These are phyloP conservation scores for Ophonus ardosiacus DNA, from an alignment of 2,888 invertebrate species.

Conservation along the genomic window DNA sequence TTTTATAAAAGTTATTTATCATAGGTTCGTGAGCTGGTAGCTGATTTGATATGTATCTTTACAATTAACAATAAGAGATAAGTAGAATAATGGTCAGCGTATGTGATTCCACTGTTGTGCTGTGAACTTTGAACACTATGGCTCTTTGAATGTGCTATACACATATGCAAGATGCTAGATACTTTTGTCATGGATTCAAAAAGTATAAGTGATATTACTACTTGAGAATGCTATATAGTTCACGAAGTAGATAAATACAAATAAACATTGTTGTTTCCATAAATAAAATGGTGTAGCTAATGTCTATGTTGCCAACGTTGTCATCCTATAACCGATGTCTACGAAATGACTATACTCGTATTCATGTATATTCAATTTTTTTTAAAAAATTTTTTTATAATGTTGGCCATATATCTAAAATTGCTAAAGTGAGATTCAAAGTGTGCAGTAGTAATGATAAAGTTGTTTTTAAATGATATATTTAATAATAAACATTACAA, in stretches of 20 bases:
- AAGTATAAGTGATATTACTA: background rate
- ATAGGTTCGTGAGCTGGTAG: conserved; percentile 51
- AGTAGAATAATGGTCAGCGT: conserved; percentile 54
- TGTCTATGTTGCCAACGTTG: no score
- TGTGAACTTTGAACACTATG: conserved; percentile 32
- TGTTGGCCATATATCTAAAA: no score
- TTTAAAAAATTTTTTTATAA: no score
- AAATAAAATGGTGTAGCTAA: background rate
- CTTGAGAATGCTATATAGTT: background rate
- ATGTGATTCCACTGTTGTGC: conserved; percentile 14
- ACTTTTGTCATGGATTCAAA: background rate
- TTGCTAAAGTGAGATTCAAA: no score
- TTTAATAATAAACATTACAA: no score
- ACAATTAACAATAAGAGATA: conserved; percentile 64
- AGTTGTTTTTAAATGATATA: no score
- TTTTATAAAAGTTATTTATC: conserved; percentile 42
- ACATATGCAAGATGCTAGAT: conserved; percentile 11
- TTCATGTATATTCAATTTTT: no score
- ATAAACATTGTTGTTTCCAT: background rate
- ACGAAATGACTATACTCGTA: no score
- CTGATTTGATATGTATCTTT: conserved; percentile 61
- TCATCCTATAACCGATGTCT: no score
- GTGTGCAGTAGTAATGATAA: no score
- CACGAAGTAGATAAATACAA: background rate
- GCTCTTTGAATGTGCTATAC: conserved; percentile 2